phyloP scores from a whole-genome alignment of 2,888 invertebrate genomes.

The Euzophera pinguis region DNA sequence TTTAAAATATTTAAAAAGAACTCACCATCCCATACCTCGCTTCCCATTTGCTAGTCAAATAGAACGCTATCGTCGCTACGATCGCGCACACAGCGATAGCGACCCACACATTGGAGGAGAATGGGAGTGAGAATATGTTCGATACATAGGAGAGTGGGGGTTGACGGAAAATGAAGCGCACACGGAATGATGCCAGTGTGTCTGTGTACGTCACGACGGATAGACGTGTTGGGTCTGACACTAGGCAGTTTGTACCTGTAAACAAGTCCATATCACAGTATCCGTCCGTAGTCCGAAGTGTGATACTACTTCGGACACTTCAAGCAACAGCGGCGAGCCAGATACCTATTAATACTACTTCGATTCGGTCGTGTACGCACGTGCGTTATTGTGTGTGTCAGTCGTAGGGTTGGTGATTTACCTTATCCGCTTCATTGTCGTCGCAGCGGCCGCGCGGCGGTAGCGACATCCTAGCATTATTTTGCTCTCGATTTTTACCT shows the following conservation, averaged over 20 bases:
- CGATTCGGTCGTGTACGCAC: too few relatives aligned
- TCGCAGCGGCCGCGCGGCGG: too few relatives aligned
- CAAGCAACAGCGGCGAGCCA: too few relatives aligned
- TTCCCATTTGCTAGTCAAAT: slow-evolving; percentile 58
- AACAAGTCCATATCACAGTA: not conserved
- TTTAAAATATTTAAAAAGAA: not conserved
- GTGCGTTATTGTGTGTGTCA: too few relatives aligned
- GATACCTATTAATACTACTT: too few relatives aligned
- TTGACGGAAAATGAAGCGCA: slow-evolving; percentile 81
- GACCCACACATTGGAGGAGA: slow-evolving; percentile 81
- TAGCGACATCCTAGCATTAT: too few relatives aligned
- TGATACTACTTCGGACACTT: too few relatives aligned
- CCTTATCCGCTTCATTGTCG: too few relatives aligned
- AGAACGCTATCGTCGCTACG: slow-evolving; percentile 50
- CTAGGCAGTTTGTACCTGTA: slow-evolving; percentile 52
- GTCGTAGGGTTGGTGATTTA: too few relatives aligned
- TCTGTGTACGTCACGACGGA: slow-evolving; percentile 67
- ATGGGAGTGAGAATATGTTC: slow-evolving; percentile 83
- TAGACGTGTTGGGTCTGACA: slow-evolving; percentile 36
- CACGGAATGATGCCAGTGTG: slow-evolving; percentile 57
- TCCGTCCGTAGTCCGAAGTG: too few relatives aligned
- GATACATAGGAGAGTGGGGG: slow-evolving; percentile 82
- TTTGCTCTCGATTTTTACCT: too few relatives aligned
- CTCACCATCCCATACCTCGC: slow-evolving; percentile 13
- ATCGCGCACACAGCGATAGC: slow-evolving; percentile 60